Percentiles rank a stretch among this genome's conserved stretches.
phyloP scores from a whole-genome alignment of 2,113 vertebrate genomes.

The Dicrurus megarhynchus region DNA sequence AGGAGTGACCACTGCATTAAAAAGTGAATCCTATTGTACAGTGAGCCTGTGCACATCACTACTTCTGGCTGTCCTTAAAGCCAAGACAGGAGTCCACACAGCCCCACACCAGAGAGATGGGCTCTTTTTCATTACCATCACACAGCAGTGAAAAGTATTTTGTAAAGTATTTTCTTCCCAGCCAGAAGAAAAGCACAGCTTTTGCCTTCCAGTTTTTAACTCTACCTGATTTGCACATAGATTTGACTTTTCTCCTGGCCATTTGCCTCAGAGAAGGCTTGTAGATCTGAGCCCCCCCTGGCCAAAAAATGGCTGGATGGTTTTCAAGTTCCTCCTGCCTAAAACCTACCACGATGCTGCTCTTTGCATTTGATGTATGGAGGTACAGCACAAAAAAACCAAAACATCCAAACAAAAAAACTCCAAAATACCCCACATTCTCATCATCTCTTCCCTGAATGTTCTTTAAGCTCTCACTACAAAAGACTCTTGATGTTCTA shows the following conservation, averaged over 20 bases:
- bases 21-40: not conserved
- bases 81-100: no score
- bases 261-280: not conserved
- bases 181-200: not conserved
- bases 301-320: not conserved
- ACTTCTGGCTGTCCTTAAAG: not conserved
- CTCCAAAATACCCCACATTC: not conserved
- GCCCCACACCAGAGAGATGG: not conserved
- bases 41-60: not conserved
- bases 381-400: not conserved
- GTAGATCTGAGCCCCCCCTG: not conserved
- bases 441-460: not conserved
- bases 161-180: not conserved
- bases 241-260: not conserved
- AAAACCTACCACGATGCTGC: not conserved
- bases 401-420: not conserved
- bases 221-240: not conserved
- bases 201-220: not conserved
- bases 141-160: not conserved
- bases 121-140: not conserved
- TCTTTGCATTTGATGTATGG: not conserved
- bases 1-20: not conserved
- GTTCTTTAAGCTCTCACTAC: not conserved
- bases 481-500: not conserved
- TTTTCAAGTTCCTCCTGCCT: not conserved